Base-by-base conservation (phyloP, 2,888 invertebrate species). In the Poecilus cupreus region DNA sequence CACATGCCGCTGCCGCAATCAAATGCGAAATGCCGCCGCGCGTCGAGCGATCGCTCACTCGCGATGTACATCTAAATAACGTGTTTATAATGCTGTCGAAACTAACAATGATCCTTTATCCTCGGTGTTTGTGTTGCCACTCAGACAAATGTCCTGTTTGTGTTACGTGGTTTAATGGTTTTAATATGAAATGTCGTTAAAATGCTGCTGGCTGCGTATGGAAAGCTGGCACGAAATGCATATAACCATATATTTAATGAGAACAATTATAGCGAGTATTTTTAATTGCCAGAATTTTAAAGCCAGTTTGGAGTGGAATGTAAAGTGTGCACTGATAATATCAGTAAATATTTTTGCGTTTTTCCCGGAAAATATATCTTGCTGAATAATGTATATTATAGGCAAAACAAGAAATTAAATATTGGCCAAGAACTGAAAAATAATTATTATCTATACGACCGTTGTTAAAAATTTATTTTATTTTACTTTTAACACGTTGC, bases 1-100 rank as follows among this genome's bases (percentile, higher is more conserved):
- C 77, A 77, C 39, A 39, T 77, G 77, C 43, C n/a, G 39, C 60
- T 43, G n/a, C n/a, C 13, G 26, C 64, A 64, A 57, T 54, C 54
- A 54, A 54, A 54, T 54, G 20, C 60, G n/a, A 64, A n/a, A n/a
- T n/a, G n/a, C n/a, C 60, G 2, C 49, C 49, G 13, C 2, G 4
- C 5, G 11, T 49, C 49, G 0, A 3, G 4, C 16, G 32, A 16
- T 18, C 10, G 24, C 22, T 13, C 18, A 57, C 24, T 24, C 43
- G 20, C 13, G 16, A 24, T 78, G 78, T 60, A 60, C 16, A 78
- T 78, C 78, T 78, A 78, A 78, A 78, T 46, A 78, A 78, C 64
- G 46, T 78, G 78, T 24, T 60, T 43, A 78, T 78, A 78, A 78
- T 78, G 46, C 78, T 57, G 78, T 64, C 64, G 26, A 43, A 64